Evolutionary conservation across 2,888 invertebrate species (phyloP), one percentile per base, ranked within the genome.

Genomic region (Zygothrica quintamaculata): DNA sequence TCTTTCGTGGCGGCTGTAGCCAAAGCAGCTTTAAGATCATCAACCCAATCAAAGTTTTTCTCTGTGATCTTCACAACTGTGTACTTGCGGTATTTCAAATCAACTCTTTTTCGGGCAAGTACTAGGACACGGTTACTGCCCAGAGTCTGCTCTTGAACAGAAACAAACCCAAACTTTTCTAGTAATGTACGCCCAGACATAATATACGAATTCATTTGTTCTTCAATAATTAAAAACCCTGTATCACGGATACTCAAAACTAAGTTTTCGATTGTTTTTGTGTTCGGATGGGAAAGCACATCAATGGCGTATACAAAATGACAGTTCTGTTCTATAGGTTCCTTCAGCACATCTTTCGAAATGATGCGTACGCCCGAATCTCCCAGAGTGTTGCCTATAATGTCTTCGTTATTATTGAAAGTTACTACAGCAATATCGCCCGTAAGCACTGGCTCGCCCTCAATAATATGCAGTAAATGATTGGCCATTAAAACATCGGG

Each of bases 1-100:
- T 92, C 92, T 16, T 90, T 89, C 87, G 94, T 93, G 46, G 94
- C 92, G 59, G 93, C 93, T 1, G 65, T 68, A 65, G 93, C 93
- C 89, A 99, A 88, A 0, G 95, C 94, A 0, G 92, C 93, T 90
- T 98, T 98, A 31, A 98, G 91, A 7, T 92, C 91, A 43, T 96
- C 96, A 43, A 98, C 94, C 98, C 98, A 98, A 1, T 90, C 90
- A 91, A 94, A 97, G 85, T 93, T 92, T 59, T 93, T 93, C 85
- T 96, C 95, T 0, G 94, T 93, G 16, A 96, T 91, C 67, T 94
- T 92, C 1, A 97, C 91, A 0, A 95, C 92, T 0, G 86, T 80
- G 82, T 93, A 94, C 9, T 82, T 87, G 9, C 91, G 84, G 1
- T 74, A 51, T 12, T 72, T 70, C 1, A 90, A 6, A 26, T 90